phyloP scores from a whole-genome alignment of 37 sponge, comb jelly and placozoan species.

The Bolinopsis microptera region DNA sequence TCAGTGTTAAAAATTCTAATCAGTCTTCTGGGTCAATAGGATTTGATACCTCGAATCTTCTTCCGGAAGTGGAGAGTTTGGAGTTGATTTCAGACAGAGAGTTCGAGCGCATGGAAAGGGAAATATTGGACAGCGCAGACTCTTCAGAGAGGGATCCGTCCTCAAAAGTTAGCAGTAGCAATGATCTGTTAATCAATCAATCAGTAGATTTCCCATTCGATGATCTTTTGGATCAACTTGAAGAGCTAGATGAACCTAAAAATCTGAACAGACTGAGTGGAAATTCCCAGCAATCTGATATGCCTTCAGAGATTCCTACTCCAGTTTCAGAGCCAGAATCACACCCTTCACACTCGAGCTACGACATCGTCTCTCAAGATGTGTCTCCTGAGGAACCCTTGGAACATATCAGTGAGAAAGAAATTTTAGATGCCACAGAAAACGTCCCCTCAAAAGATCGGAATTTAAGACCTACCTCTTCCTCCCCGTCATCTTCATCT shows the following conservation, averaged over 20 bases:
- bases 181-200: not conserved
- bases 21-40: not conserved
- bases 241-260: conserved; percentile 11
- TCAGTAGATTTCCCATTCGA: conserved; percentile 46
- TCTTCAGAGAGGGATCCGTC: not conserved
- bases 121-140: not conserved
- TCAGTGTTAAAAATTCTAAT: not conserved
- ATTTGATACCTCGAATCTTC: not conserved
- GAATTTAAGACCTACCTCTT: not conserved
- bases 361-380: not conserved
- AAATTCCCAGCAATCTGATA: not conserved
- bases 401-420: not conserved
- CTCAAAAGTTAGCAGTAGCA: not conserved
- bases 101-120: conserved; percentile 18
- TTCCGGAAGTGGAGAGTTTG: not conserved
- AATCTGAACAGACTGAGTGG: not conserved
- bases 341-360: conserved; percentile 1
- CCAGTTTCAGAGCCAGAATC: conserved; percentile 1
- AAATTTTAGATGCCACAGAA: not conserved
- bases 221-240: conserved; percentile 21
- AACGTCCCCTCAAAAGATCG: not conserved
- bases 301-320: not conserved
- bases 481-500: not conserved
- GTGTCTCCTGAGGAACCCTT: not conserved
- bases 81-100: conserved; percentile 27